Percentiles rank a stretch among this genome's conserved stretches.
These are phyloP conservation scores for Aleadryas rufinucha DNA, from an alignment of 2,113 vertebrate species.

Conservation along the genomic window DNA sequence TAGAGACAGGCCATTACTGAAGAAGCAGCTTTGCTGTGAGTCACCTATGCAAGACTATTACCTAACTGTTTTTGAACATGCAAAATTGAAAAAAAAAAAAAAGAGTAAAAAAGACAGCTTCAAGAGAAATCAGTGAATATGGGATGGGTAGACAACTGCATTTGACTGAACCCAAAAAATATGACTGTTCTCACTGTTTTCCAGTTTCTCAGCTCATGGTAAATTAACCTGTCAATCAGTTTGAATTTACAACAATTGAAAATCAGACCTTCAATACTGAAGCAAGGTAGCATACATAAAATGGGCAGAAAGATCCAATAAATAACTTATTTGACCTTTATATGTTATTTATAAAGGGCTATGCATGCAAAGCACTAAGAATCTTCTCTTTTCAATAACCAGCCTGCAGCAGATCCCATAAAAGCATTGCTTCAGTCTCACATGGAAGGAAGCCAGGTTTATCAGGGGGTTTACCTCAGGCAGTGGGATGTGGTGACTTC, in stretches of 20 bases:
- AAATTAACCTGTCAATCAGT: neutral
- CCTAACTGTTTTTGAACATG: neutral
- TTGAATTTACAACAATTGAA: conserved; percentile 2
- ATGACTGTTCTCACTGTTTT: neutral
- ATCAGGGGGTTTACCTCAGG: neutral
- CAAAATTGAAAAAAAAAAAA: neutral
- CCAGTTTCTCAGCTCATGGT: neutral
- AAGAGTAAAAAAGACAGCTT: neutral
- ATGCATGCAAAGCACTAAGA: neutral
- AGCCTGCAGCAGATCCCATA: neutral
- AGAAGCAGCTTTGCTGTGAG: neutral
- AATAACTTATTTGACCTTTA: conserved; percentile 31
- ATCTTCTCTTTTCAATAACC: conserved; percentile 9
- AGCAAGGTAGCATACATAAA: neutral
- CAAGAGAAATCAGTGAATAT: neutral
- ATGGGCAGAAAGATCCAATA: neutral
- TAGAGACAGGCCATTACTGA: neutral
- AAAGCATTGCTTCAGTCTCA: neutral
- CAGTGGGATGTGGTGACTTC: neutral
- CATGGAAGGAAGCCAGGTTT: neutral
- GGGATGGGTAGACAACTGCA: neutral
- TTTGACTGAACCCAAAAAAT: neutral
- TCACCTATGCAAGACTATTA: neutral
- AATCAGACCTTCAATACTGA: neutral
- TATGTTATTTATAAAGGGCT: conserved; percentile 4